These are phyloP conservation scores for Cylas formicarius DNA, from an alignment of 1,140 invertebrate genomes.

Conservation along the genomic window DNA sequence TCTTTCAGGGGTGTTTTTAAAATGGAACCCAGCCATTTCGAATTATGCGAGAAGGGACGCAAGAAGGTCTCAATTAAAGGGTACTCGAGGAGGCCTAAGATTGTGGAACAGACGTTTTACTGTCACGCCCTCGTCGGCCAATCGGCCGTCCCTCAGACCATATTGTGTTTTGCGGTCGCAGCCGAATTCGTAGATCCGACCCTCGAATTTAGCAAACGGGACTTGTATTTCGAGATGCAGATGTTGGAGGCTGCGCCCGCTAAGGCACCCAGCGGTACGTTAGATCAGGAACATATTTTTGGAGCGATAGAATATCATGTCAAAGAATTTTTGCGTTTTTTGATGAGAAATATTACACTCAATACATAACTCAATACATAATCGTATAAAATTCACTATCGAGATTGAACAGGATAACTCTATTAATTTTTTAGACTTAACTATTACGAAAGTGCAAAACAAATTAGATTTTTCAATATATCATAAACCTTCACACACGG, in stretches of 20 bases:
- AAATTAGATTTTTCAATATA: too few relatives aligned
- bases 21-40: slow-evolving; percentile 26
- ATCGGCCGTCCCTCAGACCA: neutral
- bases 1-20: slow-evolving; percentile 26
- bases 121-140: slow-evolving; percentile 29
- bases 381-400: too few relatives aligned
- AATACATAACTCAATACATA: too few relatives aligned
- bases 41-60: slow-evolving; percentile 20
- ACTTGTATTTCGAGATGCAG: slow-evolving; percentile 29
- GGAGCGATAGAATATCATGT: too few relatives aligned
- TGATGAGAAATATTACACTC: too few relatives aligned
- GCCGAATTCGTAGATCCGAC: slow-evolving; percentile 33
- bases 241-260: slow-evolving; percentile 9
- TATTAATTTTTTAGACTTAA: too few relatives aligned
- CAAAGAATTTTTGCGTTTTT: too few relatives aligned
- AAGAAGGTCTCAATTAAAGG: slow-evolving; percentile 21
- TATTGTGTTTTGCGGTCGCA: slow-evolving; percentile 17
- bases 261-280: neutral
- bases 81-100: slow-evolving; percentile 14
- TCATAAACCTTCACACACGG: too few relatives aligned
- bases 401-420: too few relatives aligned
- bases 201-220: slow-evolving; percentile 22
- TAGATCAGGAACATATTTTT: too few relatives aligned
- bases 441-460: too few relatives aligned
- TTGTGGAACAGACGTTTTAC: slow-evolving; percentile 27